Conservation (phyloP, 1,140 invertebrate genomes). For the Tetragonula clypearis region DNA sequence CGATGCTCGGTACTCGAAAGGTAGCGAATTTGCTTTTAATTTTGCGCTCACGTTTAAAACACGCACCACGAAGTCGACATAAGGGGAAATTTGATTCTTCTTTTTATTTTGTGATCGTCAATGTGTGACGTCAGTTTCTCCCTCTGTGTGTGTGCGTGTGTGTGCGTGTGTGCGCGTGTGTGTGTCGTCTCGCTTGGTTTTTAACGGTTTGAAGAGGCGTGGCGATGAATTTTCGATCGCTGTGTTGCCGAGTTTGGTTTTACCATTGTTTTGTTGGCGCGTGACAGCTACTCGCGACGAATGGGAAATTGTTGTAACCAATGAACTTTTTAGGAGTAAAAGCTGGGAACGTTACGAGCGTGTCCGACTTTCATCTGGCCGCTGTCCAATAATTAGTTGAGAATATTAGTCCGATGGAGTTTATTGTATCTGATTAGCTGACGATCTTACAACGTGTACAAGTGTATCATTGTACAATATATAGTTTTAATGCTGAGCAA, state of each 20-base stretch:
- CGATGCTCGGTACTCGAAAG: neutral
- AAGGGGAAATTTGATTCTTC: neutral
- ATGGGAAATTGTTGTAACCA: conserved; percentile 2
- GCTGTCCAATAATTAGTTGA: conserved; percentile 24
- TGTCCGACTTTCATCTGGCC: conserved; percentile 14
- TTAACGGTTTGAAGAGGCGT: neutral
- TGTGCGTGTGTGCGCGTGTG: too few species aligned
- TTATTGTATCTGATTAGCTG: neutral
- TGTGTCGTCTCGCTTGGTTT: neutral
- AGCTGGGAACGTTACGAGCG: conserved; percentile 3
- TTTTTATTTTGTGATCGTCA: neutral
- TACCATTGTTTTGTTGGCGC: neutral
- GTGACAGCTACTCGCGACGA: neutral
- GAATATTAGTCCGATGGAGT: neutral
- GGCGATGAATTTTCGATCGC: neutral
- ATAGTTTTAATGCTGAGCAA: too few species aligned
- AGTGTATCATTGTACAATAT: too few species aligned
- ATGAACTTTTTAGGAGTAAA: conserved; percentile 21
- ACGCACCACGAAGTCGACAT: neutral
- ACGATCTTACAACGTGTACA: neutral
- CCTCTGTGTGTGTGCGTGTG: neutral
- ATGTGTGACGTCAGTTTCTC: neutral
- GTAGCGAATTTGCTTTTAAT: neutral
- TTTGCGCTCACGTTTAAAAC: neutral
- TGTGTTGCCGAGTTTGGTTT: neutral